A percentile compares a stretch with the other conserved stretches of the same genome.
Evolutionary conservation across 2,113 vertebrate genomes (phyloP).

Genomic region (Rousettus leschenaultii): DNA sequence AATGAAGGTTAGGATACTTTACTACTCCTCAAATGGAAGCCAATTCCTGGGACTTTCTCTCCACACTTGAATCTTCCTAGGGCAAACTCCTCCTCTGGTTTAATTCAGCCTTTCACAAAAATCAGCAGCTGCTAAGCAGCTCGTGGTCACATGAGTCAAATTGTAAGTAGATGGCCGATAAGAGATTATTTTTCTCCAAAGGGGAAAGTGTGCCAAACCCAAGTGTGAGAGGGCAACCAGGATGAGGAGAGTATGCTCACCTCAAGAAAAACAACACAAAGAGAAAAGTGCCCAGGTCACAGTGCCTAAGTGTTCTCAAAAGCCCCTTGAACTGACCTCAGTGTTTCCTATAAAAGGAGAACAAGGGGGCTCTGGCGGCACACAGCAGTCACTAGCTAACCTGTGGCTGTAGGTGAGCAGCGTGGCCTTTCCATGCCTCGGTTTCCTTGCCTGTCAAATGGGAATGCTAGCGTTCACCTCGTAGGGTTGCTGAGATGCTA

Average conservation of each 20-base stretch:
- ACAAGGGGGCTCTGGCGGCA: fast-evolving
- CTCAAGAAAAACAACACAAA: not conserved
- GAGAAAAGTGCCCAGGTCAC: not conserved
- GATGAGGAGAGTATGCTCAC: not conserved
- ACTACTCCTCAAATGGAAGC: not conserved
- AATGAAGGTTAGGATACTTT: not conserved
- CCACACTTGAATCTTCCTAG: not conserved
- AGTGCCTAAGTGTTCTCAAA: not conserved
- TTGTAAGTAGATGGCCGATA: not conserved
- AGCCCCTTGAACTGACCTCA: too few relatives aligned
- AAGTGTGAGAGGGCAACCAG: not conserved
- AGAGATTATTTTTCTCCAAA: not conserved
- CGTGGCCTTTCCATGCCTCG: not conserved
- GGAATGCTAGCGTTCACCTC: not conserved
- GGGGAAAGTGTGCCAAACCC: not conserved
- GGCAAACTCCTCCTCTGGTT: not conserved
- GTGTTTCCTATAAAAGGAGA: not conserved
- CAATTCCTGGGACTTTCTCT: not conserved
- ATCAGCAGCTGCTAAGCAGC: not conserved
- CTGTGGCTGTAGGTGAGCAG: not conserved
- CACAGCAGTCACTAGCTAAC: not conserved
- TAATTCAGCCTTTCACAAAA: not conserved
- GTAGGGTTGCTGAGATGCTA: not conserved
- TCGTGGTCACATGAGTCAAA: constrained; percentile 22
- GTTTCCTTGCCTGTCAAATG: not conserved